Base-by-base conservation (phyloP, 2,113 vertebrate species). In the Helogale parvula region DNA sequence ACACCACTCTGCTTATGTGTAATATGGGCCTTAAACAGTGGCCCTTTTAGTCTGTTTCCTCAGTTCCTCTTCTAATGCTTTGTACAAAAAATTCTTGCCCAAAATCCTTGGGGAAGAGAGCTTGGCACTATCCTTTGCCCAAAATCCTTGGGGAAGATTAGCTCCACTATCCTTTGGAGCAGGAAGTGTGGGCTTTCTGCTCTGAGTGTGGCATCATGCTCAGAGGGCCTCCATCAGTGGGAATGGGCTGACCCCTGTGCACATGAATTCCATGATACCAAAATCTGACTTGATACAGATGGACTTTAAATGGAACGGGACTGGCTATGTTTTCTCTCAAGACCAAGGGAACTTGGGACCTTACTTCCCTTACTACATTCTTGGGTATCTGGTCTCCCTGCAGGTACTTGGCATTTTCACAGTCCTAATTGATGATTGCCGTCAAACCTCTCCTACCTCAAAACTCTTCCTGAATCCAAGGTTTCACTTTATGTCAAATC, bases 391-490 rank as follows among this genome's bases (percentile, higher is more conserved):
- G 99, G 98, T 99, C 98, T 87, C 99, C 99, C 5, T 99, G 99
- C 0, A 99, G 98, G 50, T 99, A 99, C 86, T 99, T 99, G n/a
- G 99, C 95, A 29, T 99, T 99, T 98, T 99, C 99, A 1, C 99
- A 99, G 7, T 99, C 98, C 0, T 99, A 98, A 54, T 99, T 99
- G 72, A 99, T 99, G 97, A 99, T 99, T 79, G 99, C 99, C 0
- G 98, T 98, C 45, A 99, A 98, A 89, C 99, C 99, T 97, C 92
- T 98, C 25, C 99, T 99, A 2, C 98, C 93, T 3, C 99, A 95
- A 33, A 98, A 91, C 90, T 99, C 99, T 98, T 99, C 99, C 65
- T 98, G 99, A n/a, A 99, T 99, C 99, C 99, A 99, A 98, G 99
- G 99, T 96, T 99, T 99, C 41, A 99, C 99, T 66, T 98, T 80